Evolutionary conservation across 2,888 invertebrate genomes (phyloP).

Genomic region (Hyalella azteca): DNA sequence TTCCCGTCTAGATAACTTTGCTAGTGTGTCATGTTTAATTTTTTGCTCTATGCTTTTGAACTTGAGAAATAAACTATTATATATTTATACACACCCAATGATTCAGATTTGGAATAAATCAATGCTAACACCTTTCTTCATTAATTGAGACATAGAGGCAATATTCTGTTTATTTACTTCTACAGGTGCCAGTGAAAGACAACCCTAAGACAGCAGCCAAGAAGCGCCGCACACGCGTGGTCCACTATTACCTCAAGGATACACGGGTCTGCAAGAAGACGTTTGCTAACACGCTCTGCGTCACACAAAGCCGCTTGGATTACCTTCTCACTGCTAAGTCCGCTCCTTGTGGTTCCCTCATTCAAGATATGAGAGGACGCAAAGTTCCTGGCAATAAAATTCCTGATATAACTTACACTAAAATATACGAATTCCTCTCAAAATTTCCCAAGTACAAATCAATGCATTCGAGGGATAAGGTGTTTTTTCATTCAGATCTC

Average conservation of each 20-base stretch:
- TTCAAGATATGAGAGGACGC: slow-evolving; percentile 12
- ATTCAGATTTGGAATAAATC: no score
- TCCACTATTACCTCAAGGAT: slow-evolving; percentile 28
- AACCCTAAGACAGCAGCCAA: slow-evolving; percentile 19
- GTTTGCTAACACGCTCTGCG: slow-evolving; percentile 20
- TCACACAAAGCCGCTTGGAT: slow-evolving; percentile 10
- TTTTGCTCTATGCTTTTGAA: no score
- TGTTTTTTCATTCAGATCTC: slow-evolving; percentile 22
- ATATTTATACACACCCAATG: no score
- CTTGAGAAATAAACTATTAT: no score
- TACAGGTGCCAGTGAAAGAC: slow-evolving; percentile 19
- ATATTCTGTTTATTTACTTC: background rate
- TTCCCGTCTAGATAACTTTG: no score
- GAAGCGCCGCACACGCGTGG: slow-evolving; percentile 14
- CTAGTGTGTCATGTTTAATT: no score
- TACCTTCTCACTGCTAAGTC: slow-evolving; percentile 20
- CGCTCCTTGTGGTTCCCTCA: background rate
- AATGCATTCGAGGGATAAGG: background rate
- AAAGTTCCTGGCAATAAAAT: slow-evolving; percentile 17
- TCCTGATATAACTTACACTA: slow-evolving; percentile 14
- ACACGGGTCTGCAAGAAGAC: slow-evolving; percentile 26
- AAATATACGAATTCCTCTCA: slow-evolving; percentile 13
- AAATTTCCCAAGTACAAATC: slow-evolving; percentile 15
- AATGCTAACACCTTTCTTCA: no score
- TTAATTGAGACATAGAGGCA: no score